Percentiles rank a stretch among this genome's conserved stretches.
These are phyloP conservation scores for Philypnodon macrostomus DNA, from an alignment of 2,797 vertebrate genomes.

Conservation along the genomic window DNA sequence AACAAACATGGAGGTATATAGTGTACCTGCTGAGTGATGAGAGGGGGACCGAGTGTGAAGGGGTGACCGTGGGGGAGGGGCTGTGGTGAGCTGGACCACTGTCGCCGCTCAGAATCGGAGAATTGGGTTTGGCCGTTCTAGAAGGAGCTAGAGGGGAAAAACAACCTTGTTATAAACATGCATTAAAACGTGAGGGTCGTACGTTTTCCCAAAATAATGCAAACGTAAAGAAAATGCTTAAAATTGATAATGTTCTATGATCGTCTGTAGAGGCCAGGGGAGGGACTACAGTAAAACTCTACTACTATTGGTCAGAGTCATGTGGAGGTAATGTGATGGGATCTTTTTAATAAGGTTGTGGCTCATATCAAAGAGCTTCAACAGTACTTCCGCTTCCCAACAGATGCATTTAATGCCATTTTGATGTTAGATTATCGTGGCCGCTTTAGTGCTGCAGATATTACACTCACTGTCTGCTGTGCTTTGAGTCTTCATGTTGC, in stretches of 20 bases:
- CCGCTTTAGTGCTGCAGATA: neutral
- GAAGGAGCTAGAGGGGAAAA: slow-evolving; percentile 58
- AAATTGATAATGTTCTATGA: too few relatives aligned
- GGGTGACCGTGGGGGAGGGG: slow-evolving; percentile 75
- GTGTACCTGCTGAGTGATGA: slow-evolving; percentile 88
- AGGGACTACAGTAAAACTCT: too few relatives aligned
- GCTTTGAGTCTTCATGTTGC: slow-evolving; percentile 78
- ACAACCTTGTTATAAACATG: neutral
- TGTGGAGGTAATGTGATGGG: too few relatives aligned
- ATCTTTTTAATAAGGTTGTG: too few relatives aligned
- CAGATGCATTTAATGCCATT: slow-evolving; percentile 23
- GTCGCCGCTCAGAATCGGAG: slow-evolving; percentile 79
- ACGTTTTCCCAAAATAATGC: too few relatives aligned
- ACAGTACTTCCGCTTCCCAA: slow-evolving; percentile 7
- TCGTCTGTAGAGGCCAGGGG: too few relatives aligned
- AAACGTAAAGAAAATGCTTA: too few relatives aligned
- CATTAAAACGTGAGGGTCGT: too few relatives aligned
- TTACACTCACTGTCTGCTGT: slow-evolving; percentile 85
- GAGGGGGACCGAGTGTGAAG: slow-evolving; percentile 80
- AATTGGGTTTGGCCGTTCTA: slow-evolving; percentile 79
- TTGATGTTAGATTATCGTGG: too few relatives aligned
- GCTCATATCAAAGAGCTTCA: too few relatives aligned
- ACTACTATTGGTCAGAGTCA: too few relatives aligned
- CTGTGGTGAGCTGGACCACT: slow-evolving; percentile 71
- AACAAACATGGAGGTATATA: neutral